Evolutionary conservation across 1,140 invertebrate genomes (phyloP).

Genomic region (Sinella curviseta): DNA sequence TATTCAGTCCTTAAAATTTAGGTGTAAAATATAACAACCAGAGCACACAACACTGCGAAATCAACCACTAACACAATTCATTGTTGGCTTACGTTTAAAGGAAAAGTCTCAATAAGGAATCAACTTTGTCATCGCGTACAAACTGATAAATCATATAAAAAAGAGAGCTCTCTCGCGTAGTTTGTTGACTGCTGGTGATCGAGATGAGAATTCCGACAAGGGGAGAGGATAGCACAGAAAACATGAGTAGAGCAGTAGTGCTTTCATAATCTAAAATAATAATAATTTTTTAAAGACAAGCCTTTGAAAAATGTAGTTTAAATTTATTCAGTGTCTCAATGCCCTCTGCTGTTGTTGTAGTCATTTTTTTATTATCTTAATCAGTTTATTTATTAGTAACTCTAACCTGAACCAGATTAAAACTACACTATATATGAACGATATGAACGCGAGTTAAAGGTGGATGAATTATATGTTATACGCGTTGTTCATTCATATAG

Average conservation of each 20-base stretch:
- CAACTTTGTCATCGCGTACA: not conserved
- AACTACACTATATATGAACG: too few relatives aligned
- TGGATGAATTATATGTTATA: too few relatives aligned
- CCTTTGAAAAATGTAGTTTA: too few relatives aligned
- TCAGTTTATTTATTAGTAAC: not conserved
- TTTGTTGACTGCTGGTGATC: not conserved
- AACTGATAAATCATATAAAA: not conserved
- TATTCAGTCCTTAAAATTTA: too few relatives aligned
- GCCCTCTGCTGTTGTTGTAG: not conserved
- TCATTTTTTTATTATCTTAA: not conserved
- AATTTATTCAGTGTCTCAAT: too few relatives aligned
- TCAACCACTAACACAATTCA: not conserved
- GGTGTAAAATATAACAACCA: too few relatives aligned
- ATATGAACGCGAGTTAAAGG: too few relatives aligned
- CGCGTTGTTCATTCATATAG: too few relatives aligned
- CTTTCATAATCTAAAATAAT: not conserved
- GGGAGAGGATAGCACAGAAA: not conserved
- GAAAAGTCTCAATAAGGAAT: not conserved
- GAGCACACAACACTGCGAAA: too few relatives aligned
- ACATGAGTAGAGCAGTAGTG: not conserved
- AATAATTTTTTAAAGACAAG: too few relatives aligned
- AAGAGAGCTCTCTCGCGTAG: not conserved
- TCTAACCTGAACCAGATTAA: too few relatives aligned
- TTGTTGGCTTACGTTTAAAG: not conserved
- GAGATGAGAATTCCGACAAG: not conserved